Percentiles rank a stretch among this genome's conserved stretches.
These are phyloP conservation scores for Octodonta nipae DNA, from an alignment of 2,888 invertebrate species.

Conservation along the genomic window DNA sequence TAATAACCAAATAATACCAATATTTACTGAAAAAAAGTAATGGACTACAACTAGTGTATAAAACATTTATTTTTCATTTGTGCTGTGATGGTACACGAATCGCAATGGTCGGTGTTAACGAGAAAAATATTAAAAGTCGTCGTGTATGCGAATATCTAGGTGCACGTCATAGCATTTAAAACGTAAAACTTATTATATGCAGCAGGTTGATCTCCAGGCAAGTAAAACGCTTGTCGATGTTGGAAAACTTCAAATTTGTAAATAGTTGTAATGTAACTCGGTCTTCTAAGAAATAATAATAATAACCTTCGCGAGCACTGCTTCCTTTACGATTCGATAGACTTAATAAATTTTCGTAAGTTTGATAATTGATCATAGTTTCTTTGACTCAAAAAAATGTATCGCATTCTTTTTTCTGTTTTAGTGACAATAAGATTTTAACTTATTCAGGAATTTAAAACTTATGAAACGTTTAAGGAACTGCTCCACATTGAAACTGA, in stretches of 20 bases:
- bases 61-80: constrained; percentile 15
- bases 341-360: too few relatives aligned
- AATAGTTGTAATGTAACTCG: constrained; percentile 20
- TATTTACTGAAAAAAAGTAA: neutral
- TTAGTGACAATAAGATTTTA: too few relatives aligned
- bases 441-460: too few relatives aligned
- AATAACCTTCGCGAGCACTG: constrained; percentile 20
- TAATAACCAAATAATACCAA: constrained; percentile 12
- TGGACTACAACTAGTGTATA: too few relatives aligned
- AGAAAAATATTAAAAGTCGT: neutral
- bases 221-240: constrained; percentile 6
- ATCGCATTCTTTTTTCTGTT: constrained; percentile 7
- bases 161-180: constrained; percentile 9
- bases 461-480: too few relatives aligned
- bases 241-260: too few relatives aligned
- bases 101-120: constrained; percentile 14
- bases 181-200: constrained; percentile 6
- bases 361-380: too few relatives aligned
- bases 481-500: too few relatives aligned
- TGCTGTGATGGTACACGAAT: constrained; percentile 17
- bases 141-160: too few relatives aligned
- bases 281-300: constrained; percentile 23
- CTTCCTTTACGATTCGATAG: too few relatives aligned
- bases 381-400: constrained; percentile 11
- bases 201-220: constrained; percentile 16